Conservation (phyloP, 2,888 invertebrate species). For the Silvanus unidentatus region DNA sequence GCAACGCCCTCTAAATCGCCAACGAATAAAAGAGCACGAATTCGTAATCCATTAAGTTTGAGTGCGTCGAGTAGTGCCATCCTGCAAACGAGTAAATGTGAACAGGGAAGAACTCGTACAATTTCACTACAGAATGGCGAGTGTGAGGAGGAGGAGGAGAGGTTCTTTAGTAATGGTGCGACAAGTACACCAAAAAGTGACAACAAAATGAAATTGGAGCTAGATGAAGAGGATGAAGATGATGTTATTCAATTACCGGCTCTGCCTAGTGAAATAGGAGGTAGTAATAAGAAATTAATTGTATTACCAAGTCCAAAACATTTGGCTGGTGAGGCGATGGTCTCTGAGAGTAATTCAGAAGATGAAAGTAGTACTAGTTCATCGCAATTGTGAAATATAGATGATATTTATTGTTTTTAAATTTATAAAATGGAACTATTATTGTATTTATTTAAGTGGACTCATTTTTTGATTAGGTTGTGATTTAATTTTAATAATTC, state of each 20-base stretch:
- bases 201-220: slow-evolving; percentile 19
- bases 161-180: slow-evolving; percentile 2
- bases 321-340: slow-evolving; percentile 63
- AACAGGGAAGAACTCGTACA: slow-evolving; percentile 17
- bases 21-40: slow-evolving; percentile 44
- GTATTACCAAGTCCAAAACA: slow-evolving; percentile 53
- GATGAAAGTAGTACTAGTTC: slow-evolving; percentile 52
- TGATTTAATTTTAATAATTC: slow-evolving; percentile 13
- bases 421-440: no score
- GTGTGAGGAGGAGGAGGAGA: slow-evolving; percentile 21
- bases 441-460: not conserved
- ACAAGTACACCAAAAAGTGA: slow-evolving; percentile 8
- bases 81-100: slow-evolving; percentile 37
- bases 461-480: slow-evolving; percentile 10
- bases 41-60: slow-evolving; percentile 43
- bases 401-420: no score
- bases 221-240: slow-evolving; percentile 30
- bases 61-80: slow-evolving; percentile 52
- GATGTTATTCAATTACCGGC: slow-evolving; percentile 37
- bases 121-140: slow-evolving; percentile 18
- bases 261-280: slow-evolving; percentile 43
- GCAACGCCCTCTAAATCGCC: slow-evolving; percentile 41
- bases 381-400: slow-evolving; percentile 42
- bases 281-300: slow-evolving; percentile 19
- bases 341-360: slow-evolving; percentile 58